Evolutionary conservation across 2,113 vertebrate species (phyloP).

Genomic region (Lophius piscatorius): DNA sequence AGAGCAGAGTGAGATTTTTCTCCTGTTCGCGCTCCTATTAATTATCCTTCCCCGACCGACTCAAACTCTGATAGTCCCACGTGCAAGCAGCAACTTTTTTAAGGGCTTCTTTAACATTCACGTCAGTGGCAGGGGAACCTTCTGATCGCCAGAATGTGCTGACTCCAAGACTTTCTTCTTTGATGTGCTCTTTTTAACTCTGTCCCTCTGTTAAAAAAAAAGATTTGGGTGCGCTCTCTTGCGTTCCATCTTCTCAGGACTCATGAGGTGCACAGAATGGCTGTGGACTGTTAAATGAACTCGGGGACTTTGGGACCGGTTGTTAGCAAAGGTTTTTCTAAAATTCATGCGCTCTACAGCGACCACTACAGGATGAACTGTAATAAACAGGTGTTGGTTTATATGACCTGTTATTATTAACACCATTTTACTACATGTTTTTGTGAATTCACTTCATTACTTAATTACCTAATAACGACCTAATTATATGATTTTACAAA

Average conservation of each 20-base stretch:
- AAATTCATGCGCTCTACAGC: neutral
- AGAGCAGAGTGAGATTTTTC: constrained; percentile 56
- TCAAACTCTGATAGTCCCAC: constrained; percentile 22
- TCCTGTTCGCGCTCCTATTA: constrained; percentile 64
- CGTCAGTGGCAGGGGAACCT: constrained; percentile 5
- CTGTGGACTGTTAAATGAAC: constrained; percentile 8
- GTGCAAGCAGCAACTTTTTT: constrained; percentile 12
- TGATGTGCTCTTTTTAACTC: constrained; percentile 10
- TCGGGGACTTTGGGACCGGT: neutral
- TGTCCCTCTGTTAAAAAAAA: constrained; percentile 13
- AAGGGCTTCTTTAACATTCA: constrained; percentile 37
- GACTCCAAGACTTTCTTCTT: constrained; percentile 22
- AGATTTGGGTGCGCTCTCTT: neutral
- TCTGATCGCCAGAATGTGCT: constrained; percentile 35
- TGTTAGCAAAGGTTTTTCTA: neutral
- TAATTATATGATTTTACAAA: no score
- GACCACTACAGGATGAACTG: neutral
- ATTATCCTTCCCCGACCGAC: constrained; percentile 58
- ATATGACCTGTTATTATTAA: no score
- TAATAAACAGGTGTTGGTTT: neutral
- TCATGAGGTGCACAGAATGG: neutral
- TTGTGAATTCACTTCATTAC: no score
- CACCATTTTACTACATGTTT: no score
- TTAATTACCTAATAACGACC: no score
- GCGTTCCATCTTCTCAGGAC: neutral